Base-by-base conservation (phyloP, 2,797 vertebrate genomes). In the Eulemur albifrons region DNA sequence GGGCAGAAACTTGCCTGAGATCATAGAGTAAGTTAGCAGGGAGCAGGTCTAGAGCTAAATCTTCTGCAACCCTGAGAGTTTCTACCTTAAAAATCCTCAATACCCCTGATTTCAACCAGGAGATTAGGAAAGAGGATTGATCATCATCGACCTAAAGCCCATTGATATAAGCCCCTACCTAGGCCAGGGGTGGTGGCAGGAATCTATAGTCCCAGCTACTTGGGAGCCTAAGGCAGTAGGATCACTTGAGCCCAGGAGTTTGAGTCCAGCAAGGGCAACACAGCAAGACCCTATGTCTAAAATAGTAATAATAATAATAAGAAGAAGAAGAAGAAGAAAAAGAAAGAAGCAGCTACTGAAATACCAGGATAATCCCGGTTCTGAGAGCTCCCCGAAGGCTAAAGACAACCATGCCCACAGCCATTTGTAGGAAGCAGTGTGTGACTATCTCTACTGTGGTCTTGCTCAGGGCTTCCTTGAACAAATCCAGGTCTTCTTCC, bases 341-440 rank as follows among this genome's bases (percentile, higher is more conserved):
- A 15, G 23, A 92, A 67, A 57, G 18, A 57, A 72, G 40, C 45
- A 65, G 23, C 69, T 57, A 5, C 1, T 30, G 57, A 65, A 27
- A 40, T 18, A 12, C 30, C 54, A 75, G 30, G 35, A 57, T 63
- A 21, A 13, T 11, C 40, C 45, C 0, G 0, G 4, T 43, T 50
- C 48, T 15, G 54, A 18, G 48, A n/a, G 8, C 23, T 35, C 9
- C 21, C 63, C 21, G 12, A 59, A 54, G 65, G 40, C 30, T n/a
- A 3, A 1, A n/a, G 40, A 52, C 4, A 2, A 8, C 10, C 14
- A 25, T 17, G 9, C 13, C 14, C 54, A 9, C 57, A 4, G 35
- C 12, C 15, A 1, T 69, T 40, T 48, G 52, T 27, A 3, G 13
- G 30, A 79, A 32, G 11, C 20, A 0, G 0, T 5, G 0, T 27